These are phyloP conservation scores for Andrena bucephala DNA, from an alignment of 2,888 invertebrate species.

Conservation along the genomic window DNA sequence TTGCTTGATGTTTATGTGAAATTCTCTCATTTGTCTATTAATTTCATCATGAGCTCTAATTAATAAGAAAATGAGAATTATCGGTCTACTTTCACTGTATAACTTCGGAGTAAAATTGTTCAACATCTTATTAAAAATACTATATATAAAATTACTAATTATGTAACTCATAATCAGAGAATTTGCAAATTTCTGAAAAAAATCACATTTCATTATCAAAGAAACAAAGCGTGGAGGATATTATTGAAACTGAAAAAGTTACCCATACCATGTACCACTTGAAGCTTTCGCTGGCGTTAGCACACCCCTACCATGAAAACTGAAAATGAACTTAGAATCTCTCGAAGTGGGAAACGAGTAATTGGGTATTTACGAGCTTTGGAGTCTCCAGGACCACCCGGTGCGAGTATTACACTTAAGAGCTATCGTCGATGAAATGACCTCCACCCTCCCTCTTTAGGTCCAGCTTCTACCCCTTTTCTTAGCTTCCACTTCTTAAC, in stretches of 20 bases:
- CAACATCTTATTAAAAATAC: too few relatives aligned
- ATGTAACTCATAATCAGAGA: too few relatives aligned
- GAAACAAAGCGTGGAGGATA: neutral
- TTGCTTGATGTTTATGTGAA: too few relatives aligned
- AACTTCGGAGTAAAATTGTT: too few relatives aligned
- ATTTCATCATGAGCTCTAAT: too few relatives aligned
- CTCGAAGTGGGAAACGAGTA: conserved; percentile 64
- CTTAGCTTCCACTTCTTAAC: neutral
- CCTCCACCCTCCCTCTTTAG: neutral
- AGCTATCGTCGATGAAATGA: conserved; percentile 40
- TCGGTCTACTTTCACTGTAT: too few relatives aligned
- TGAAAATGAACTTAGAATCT: conserved; percentile 39
- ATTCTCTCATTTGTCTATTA: too few relatives aligned
- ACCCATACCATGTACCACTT: conserved; percentile 9
- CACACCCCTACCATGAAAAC: neutral
- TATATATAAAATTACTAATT: too few relatives aligned
- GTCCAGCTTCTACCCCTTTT: conserved; percentile 6
- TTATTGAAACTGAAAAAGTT: neutral
- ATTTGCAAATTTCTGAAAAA: neutral
- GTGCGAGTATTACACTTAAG: conserved; percentile 70
- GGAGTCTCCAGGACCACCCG: conserved; percentile 56
- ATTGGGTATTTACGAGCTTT: conserved; percentile 73
- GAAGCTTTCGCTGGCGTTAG: conserved; percentile 3
- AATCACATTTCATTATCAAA: neutral
- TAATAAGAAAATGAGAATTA: too few relatives aligned